Conservation (phyloP, 2,113 vertebrate genomes). For the Chrysochloris asiatica region DNA sequence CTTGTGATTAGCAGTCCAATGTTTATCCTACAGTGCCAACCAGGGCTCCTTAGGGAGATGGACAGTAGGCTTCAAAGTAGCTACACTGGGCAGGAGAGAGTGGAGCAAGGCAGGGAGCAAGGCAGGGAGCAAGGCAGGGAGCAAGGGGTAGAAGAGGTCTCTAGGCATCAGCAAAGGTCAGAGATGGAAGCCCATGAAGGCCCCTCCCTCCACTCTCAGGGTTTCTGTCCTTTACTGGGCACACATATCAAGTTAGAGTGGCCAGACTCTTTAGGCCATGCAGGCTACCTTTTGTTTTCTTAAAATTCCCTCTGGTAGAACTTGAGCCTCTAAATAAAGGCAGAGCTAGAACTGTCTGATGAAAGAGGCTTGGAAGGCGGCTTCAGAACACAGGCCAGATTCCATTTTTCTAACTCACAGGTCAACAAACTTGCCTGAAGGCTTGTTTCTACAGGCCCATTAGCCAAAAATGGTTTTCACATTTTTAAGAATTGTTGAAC, state of each 20-base stretch:
- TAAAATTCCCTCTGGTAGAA: background rate
- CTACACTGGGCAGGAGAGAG: background rate
- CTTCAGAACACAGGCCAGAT: background rate
- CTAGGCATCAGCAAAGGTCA: background rate
- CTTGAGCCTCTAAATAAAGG: background rate
- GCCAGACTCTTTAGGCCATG: background rate
- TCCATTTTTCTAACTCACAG: slow-evolving; percentile 1
- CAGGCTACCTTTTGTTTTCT: background rate
- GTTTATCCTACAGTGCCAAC: too few species aligned
- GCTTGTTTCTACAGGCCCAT: background rate
- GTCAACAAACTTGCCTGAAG: background rate
- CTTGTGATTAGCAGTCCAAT: too few species aligned
- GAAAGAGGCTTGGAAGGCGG: background rate
- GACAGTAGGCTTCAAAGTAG: background rate
- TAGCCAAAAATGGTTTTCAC: slow-evolving; percentile 16
- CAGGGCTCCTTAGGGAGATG: too few species aligned
- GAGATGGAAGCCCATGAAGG: background rate
- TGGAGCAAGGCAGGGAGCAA: background rate
- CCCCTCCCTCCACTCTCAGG: background rate
- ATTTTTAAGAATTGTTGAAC: background rate
- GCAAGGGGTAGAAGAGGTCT: background rate
- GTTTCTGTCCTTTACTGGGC: background rate
- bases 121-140: too few species aligned
- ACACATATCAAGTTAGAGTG: background rate
- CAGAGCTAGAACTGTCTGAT: background rate